Conservation (phyloP, 2,797 vertebrate genomes). For the Meda fulgida region DNA sequence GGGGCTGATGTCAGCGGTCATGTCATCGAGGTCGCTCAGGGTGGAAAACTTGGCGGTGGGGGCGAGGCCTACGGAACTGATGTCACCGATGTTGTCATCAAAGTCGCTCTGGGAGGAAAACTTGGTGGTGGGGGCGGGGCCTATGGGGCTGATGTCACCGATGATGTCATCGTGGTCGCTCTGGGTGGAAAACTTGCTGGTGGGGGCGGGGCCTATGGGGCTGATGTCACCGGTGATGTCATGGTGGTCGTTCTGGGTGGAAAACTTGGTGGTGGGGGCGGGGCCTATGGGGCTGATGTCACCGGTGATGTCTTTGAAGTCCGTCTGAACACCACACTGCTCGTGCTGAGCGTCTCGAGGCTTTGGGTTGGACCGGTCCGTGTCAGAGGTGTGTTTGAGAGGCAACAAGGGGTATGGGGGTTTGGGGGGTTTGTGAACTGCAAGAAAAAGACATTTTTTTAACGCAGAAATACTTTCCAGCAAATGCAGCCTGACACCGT, state of each 20-base stretch:
- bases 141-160: background rate
- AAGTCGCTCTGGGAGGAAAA: slow-evolving; percentile 13
- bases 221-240: slow-evolving; percentile 30
- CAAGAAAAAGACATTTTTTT: slow-evolving; percentile 45
- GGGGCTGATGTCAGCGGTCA: background rate
- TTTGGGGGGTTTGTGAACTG: slow-evolving; percentile 79
- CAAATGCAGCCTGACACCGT: background rate
- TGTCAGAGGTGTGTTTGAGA: background rate
- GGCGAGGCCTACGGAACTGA: slow-evolving; percentile 21
- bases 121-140: background rate
- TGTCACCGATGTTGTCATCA: slow-evolving; percentile 27
- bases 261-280: background rate
- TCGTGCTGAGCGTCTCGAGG: background rate
- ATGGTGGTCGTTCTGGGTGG: slow-evolving; percentile 15
- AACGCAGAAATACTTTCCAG: background rate
- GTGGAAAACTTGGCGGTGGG: background rate
- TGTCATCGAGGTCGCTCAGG: slow-evolving; percentile 26
- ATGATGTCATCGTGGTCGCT: slow-evolving; percentile 51
- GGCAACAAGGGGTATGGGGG: slow-evolving; percentile 78
- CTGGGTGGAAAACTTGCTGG: slow-evolving; percentile 31
- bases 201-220: slow-evolving; percentile 24
- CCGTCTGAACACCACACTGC: slow-evolving; percentile 53
- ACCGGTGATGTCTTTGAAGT: slow-evolving; percentile 45
- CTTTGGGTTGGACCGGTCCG: background rate
- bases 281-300: slow-evolving; percentile 19